A percentile compares a stretch with the other conserved stretches of the same genome.
phyloP scores from a whole-genome alignment of 2,888 invertebrate genomes.

The Rapana venosa region DNA sequence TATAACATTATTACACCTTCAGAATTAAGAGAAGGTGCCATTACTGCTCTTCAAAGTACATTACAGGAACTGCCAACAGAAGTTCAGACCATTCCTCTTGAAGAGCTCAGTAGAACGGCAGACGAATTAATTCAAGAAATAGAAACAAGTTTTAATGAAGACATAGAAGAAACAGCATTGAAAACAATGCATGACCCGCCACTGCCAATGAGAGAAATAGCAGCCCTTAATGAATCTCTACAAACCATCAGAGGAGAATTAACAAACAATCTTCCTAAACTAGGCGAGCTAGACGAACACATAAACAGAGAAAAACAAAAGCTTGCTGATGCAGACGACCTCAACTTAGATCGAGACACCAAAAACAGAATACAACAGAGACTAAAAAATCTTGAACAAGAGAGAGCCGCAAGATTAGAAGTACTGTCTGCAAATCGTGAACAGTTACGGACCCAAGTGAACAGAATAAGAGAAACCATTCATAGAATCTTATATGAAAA shows the following conservation, averaged over 20 bases:
- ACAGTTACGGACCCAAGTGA: not conserved
- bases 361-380: not conserved
- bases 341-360: not conserved
- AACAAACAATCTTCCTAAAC: not conserved
- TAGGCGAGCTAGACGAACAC: not conserved
- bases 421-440: not conserved
- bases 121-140: not conserved
- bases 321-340: not conserved
- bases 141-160: not conserved
- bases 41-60: not conserved
- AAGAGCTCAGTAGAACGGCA: not conserved
- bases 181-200: not conserved
- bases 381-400: not conserved
- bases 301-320: not conserved
- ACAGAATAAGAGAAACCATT: not conserved
- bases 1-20: not conserved
- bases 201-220: not conserved
- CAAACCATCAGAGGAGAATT: not conserved
- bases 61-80: not conserved
- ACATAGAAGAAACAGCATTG: not conserved
- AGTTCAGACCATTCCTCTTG: not conserved
- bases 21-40: not conserved
- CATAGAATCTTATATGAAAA: not conserved
- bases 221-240: not conserved
- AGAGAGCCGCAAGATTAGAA: not conserved